Conservation (phyloP, 2,888 invertebrate species). For the Agonopterix alstromeriana region DNA sequence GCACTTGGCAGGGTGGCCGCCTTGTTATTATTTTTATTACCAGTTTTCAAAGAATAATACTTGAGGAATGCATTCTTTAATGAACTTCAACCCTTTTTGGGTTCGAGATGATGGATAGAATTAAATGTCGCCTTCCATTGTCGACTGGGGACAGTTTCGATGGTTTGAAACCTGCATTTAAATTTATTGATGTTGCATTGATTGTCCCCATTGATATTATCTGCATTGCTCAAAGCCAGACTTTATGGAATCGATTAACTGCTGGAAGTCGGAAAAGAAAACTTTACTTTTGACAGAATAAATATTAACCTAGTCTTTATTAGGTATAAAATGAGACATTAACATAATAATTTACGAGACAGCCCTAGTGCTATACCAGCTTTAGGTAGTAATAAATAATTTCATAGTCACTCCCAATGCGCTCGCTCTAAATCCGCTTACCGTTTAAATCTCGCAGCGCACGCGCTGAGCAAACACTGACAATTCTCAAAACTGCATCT, state of each 20-base stretch:
- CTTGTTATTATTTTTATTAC: constrained; percentile 77
- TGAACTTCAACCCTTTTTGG: constrained; percentile 75
- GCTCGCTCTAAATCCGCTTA: constrained; percentile 51
- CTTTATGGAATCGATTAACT: background rate
- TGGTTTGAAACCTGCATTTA: constrained; percentile 33
- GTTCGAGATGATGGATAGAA: constrained; percentile 72
- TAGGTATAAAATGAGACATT: too few species aligned
- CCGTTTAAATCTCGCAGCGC: constrained; percentile 48
- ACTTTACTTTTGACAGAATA: too few species aligned
- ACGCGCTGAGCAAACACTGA: constrained; percentile 41
- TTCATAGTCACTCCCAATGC: constrained; percentile 50
- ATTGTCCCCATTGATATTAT: constrained; percentile 21
- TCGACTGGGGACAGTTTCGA: constrained; percentile 70
- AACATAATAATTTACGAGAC: constrained; percentile 9
- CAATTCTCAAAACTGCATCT: constrained; percentile 69
- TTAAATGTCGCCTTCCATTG: constrained; percentile 71
- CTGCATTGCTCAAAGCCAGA: background rate
- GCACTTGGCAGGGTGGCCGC: constrained; percentile 77
- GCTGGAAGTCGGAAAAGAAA: too few species aligned
- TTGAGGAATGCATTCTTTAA: constrained; percentile 74
- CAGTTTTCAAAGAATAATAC: constrained; percentile 76
- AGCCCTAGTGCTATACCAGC: constrained; percentile 22
- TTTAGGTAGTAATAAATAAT: constrained; percentile 32
- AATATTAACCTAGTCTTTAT: too few species aligned
- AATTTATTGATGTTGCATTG: constrained; percentile 40